These are phyloP conservation scores for Ophonus ardosiacus DNA, from an alignment of 2,888 invertebrate genomes.

Conservation along the genomic window DNA sequence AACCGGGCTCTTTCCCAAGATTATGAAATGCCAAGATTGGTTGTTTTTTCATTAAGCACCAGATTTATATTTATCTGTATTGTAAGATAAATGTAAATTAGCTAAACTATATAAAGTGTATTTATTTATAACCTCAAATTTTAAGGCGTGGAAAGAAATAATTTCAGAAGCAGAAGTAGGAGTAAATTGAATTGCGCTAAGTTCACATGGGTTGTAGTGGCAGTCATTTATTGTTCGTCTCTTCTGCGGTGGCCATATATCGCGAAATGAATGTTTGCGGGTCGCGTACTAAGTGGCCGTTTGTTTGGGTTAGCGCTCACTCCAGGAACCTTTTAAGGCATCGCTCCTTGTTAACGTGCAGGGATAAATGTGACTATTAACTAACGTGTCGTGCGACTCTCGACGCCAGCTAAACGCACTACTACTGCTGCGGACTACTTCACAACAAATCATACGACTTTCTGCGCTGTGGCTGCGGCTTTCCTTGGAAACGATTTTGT, in stretches of 20 bases:
- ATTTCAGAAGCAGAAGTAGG: neutral
- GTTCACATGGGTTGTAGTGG: neutral
- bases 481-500: neutral
- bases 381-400: conserved; percentile 33
- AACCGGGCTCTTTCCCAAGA: too few species aligned
- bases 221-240: conserved; percentile 22
- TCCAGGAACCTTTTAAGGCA: conserved; percentile 73
- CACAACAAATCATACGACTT: conserved; percentile 33
- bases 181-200: neutral
- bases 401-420: neutral
- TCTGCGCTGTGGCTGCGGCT: conserved; percentile 1
- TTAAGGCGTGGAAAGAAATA: too few species aligned
- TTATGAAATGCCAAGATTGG: too few species aligned
- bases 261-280: conserved; percentile 72
- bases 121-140: too few species aligned
- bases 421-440: neutral
- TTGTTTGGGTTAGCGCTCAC: conserved; percentile 72
- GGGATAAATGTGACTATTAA: conserved; percentile 69
- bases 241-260: conserved; percentile 69
- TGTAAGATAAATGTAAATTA: too few species aligned
- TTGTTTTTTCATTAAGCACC: too few species aligned
- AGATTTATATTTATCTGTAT: too few species aligned
- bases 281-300: conserved; percentile 75
- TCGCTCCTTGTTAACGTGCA: conserved; percentile 74
- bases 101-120: too few species aligned